Conservation (phyloP, 2,888 invertebrate genomes). For the Brachyopa scutellaris region DNA sequence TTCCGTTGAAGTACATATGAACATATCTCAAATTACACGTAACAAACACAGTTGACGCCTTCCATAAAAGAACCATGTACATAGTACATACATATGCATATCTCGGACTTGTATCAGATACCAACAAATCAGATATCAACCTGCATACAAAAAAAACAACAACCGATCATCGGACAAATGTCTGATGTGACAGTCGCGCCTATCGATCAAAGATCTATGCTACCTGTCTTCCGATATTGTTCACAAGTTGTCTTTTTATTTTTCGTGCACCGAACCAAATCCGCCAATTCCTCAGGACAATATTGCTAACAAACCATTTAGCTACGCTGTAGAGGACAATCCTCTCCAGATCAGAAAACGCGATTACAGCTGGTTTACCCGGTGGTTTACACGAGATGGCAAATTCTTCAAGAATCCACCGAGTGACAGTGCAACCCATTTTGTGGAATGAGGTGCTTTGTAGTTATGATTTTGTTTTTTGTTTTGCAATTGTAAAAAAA, state of each 20-base stretch:
- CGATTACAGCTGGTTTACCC: constrained; percentile 47
- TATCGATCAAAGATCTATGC: constrained; percentile 50
- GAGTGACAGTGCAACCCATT: constrained; percentile 1
- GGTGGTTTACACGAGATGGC: constrained; percentile 30
- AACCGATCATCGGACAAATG: constrained; percentile 39
- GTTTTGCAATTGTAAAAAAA: constrained; percentile 21
- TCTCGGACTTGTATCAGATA: constrained; percentile 34
- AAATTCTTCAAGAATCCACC: constrained; percentile 19
- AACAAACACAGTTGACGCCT: constrained; percentile 28
- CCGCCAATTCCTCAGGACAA: constrained; percentile 19
- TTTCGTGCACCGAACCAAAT: constrained; percentile 15
- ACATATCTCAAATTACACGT: not conserved
- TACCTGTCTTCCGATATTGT: constrained; percentile 55
- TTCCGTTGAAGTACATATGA: no score
- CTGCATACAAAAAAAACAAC: constrained; percentile 1
- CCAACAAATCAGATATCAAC: constrained; percentile 33
- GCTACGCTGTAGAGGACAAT: constrained; percentile 22
- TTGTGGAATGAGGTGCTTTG: constrained; percentile 2
- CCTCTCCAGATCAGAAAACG: constrained; percentile 29
- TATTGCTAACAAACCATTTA: constrained; percentile 40
- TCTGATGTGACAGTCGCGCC: constrained; percentile 50
- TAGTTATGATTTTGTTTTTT: constrained; percentile 3
- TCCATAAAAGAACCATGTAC: constrained; percentile 30
- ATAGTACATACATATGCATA: not conserved
- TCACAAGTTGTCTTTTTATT: constrained; percentile 40